These are phyloP conservation scores for Gulo gulo DNA, from an alignment of 2,113 vertebrate genomes.

Conservation along the genomic window DNA sequence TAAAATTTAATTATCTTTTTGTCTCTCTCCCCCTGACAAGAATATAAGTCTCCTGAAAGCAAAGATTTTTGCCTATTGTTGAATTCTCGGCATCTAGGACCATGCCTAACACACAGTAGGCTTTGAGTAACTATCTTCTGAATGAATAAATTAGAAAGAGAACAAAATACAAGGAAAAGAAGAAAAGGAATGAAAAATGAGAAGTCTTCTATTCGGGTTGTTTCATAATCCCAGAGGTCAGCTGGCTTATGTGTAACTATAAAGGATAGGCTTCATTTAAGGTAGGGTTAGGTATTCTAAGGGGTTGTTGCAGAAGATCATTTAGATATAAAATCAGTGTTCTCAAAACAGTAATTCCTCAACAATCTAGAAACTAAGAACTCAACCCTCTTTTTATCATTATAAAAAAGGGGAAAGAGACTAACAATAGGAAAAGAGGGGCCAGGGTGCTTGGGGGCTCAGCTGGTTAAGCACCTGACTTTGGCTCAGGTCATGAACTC, in stretches of 20 bases:
- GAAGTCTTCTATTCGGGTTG: background rate
- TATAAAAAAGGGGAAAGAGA: background rate
- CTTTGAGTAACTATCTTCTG: background rate
- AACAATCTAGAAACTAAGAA: background rate
- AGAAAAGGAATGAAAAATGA: background rate
- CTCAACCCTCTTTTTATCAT: background rate
- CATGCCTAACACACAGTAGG: background rate
- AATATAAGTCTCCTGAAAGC: background rate
- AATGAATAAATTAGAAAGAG: background rate
- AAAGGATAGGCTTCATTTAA: background rate
- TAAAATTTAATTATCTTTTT: background rate
- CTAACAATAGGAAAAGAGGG: background rate
- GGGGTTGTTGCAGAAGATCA: background rate
- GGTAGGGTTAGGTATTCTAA: background rate
- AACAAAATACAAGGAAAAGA: background rate
- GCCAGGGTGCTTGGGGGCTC: background rate
- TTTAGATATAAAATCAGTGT: background rate
- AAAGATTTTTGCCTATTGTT: background rate
- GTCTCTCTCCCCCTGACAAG: background rate
- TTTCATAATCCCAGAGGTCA: background rate
- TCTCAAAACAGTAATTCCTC: background rate
- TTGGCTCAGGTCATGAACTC: background rate
- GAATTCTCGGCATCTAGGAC: background rate
- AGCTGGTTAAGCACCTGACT: background rate
- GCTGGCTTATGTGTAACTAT: background rate